Base-by-base conservation (phyloP, 2,888 invertebrate genomes). In the Drosophila putrida region DNA sequence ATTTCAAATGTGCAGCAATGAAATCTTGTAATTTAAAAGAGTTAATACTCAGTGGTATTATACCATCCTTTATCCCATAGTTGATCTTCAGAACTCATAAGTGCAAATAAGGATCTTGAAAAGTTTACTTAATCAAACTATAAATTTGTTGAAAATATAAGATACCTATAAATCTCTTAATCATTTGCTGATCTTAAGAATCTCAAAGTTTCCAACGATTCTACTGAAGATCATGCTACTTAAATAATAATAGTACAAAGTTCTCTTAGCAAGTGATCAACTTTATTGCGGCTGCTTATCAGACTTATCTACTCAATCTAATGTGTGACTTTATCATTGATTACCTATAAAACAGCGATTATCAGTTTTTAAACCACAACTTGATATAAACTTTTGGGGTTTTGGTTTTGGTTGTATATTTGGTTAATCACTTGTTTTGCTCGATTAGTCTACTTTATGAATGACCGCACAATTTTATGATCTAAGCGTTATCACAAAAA, bases 401-500 rank as follows among this genome's bases (percentile, higher is more conserved):
- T 27, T 25, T 4, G 11, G 10, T 49, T 35, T 35, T 35, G 15
- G 43, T 20, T 36, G 13, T 13, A 1, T 6, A 20, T 35, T 13
- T 41, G 31, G 49, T 28, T 60, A 60, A 69, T 69, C 70, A 11
- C 27, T 55, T 54, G 47, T 36, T 41, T 47, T 38, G 27, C 15
- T 46, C 71, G 53, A 70, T 43, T 39, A 69, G 28, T 50, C 51
- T 13, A 41, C n/a, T 62, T 76, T 58, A 73, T 73, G 72, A 73
- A 72, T 72, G 72, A 72, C 36, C 57, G 36, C 11, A 1, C 38
- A 10, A 53, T 4, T 70, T 76, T 75, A 72, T 39, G 71, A 72
- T 76, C 57, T 6, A n/a, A 20, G 43, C 54, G 25, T 77, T 77
- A 77, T 77, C 72, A 38, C 28, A 57, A 36, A 15, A 43, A 55